Percentiles rank a stretch among this genome's conserved stretches.
Evolutionary conservation across 2,888 invertebrate genomes (phyloP).

Genomic region (Notocelia uddmanniana): DNA sequence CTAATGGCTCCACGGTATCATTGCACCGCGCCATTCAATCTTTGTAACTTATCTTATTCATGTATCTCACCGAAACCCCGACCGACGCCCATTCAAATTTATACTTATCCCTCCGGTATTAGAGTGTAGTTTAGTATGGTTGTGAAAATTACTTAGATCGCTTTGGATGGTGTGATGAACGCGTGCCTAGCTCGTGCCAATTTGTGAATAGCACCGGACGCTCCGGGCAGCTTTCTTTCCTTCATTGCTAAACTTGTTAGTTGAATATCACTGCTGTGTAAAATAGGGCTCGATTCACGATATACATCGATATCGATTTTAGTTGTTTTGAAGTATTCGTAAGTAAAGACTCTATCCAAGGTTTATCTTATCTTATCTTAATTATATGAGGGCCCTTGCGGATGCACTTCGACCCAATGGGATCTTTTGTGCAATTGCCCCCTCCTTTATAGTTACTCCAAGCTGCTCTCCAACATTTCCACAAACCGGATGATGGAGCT

Average conservation of each 20-base stretch:
- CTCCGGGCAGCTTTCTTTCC: constrained; percentile 83
- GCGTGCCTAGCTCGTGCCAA: constrained; percentile 85
- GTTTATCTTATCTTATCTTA: too few species aligned
- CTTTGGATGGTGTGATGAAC: constrained; percentile 57
- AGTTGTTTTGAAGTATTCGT: not conserved
- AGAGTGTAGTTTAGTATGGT: constrained; percentile 53
- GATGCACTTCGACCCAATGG: too few species aligned
- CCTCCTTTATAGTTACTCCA: too few species aligned
- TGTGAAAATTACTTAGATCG: constrained; percentile 51
- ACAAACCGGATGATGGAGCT: too few species aligned
- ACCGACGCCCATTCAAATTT: constrained; percentile 44
- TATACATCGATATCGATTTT: constrained; percentile 61
- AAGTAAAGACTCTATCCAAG: not conserved
- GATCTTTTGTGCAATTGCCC: too few species aligned
- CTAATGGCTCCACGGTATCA: constrained; percentile 76
- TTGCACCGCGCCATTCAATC: constrained; percentile 77
- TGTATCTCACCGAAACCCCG: constrained; percentile 48
- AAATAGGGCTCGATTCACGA: constrained; percentile 63
- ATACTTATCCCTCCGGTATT: constrained; percentile 38
- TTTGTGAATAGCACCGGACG: constrained; percentile 84
- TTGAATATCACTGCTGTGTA: constrained; percentile 77
- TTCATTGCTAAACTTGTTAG: constrained; percentile 82
- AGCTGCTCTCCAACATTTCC: too few species aligned
- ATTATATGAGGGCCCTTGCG: too few species aligned
- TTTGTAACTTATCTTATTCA: constrained; percentile 66